phyloP scores from a whole-genome alignment of 2,888 invertebrate genomes.

The Heliconius ismenius region DNA sequence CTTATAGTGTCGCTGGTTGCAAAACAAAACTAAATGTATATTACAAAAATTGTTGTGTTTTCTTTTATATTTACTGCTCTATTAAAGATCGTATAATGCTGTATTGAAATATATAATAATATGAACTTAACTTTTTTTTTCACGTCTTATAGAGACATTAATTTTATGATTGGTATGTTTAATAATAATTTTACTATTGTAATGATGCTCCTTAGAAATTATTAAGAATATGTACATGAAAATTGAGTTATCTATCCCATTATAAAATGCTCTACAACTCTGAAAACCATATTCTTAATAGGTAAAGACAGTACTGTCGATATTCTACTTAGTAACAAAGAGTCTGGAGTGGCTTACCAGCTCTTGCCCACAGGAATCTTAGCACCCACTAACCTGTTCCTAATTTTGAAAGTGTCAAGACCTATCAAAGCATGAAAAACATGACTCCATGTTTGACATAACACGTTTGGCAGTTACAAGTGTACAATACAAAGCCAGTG shows the following conservation, averaged over 20 bases:
- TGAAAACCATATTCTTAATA: neutral
- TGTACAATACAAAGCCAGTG: conserved; percentile 27
- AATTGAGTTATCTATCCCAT: neutral
- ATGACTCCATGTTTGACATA: conserved; percentile 23
- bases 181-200: neutral
- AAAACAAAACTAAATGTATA: conserved; percentile 10
- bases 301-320: neutral
- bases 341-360: neutral
- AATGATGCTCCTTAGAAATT: neutral
- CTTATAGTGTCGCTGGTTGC: conserved; percentile 35
- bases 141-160: neutral
- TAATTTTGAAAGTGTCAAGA: conserved; percentile 22
- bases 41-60: conserved; percentile 18
- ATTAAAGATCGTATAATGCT: neutral
- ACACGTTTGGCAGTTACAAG: conserved; percentile 35
- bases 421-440: conserved; percentile 30
- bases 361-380: neutral
- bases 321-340: neutral
- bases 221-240: neutral
- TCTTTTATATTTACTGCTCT: conserved; percentile 16
- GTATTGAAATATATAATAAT: conserved; percentile 24
- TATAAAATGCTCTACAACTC: neutral
- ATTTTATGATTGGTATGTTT: neutral
- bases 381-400: neutral
- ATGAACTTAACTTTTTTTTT: neutral